Base-by-base conservation (phyloP, 2,797 vertebrate genomes). In the Nyctibius grandis region DNA sequence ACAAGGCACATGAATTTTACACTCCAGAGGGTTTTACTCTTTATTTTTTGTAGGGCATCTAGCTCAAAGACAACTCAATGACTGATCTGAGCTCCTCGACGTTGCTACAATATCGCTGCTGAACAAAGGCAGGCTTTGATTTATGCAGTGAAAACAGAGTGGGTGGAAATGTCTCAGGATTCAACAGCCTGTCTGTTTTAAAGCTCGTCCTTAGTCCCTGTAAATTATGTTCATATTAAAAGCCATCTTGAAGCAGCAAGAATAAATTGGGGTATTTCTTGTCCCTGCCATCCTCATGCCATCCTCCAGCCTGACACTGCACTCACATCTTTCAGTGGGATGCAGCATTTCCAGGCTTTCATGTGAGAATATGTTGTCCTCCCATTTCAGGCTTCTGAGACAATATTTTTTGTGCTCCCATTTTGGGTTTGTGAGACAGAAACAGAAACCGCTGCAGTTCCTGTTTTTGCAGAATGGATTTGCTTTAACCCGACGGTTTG, bases 61-160 rank as follows among this genome's bases (percentile, higher is more conserved):
- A 76, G n/a, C 65, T 81, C 76, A 93, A 83, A 92, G 94, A 77
- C 53, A 57, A 56, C 72, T 88, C 91, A 64, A 45, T 89, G 68
- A 65, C 73, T 61, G 47, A 54, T 88, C 89, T 83, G 61, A 85
- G 84, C 92, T 83, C 81, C 57, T 45, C 88, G 86, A 85, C 12
- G 1, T 83, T 93, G 87, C 48, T 92, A 85, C 68, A 93, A 88
- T 72, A 78, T 68, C 1, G 2, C 90, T 91, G 76, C 68, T 0
- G 21, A 94, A 94, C 91, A 96, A 97, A 96, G 86, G 80, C 79
- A 93, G 44, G 82, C 81, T 95, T 95, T 95, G 95, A 95, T 97
- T 96, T 93, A 95, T 92, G 87, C 93, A 75, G 68, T 85, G 87
- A 89, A 96, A 95, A 96, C 91, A 96, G 84, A 83, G 95, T 93